Evolutionary conservation across 2,888 invertebrate genomes (phyloP).

Genomic region (Eristalis intricaria): DNA sequence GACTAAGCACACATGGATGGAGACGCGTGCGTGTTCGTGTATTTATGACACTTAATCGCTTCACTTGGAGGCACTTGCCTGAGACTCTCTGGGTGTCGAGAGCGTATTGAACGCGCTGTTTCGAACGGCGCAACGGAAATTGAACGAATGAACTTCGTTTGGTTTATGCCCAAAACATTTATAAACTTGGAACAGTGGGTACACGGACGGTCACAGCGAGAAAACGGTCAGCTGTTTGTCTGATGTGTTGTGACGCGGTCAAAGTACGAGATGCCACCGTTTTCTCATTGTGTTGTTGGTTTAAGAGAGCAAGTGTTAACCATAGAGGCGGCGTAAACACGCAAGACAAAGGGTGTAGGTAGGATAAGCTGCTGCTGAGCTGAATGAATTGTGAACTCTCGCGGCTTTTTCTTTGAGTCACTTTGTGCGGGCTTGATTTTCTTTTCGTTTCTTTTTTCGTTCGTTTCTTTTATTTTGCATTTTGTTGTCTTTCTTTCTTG

Average conservation of each 20-base stretch:
- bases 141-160: slow-evolving; percentile 63
- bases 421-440: slow-evolving; percentile 14
- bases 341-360: slow-evolving; percentile 23
- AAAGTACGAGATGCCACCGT: slow-evolving; percentile 30
- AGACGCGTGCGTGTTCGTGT: background rate
- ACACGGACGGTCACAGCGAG: slow-evolving; percentile 14
- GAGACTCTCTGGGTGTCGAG: slow-evolving; percentile 3
- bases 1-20: background rate
- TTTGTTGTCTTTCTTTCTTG: slow-evolving; percentile 28
- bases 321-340: slow-evolving; percentile 10
- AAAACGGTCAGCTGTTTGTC: slow-evolving; percentile 55
- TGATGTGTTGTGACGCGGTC: slow-evolving; percentile 15
- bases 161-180: slow-evolving; percentile 58
- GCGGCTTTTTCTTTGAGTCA: slow-evolving; percentile 36
- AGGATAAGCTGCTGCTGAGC: background rate
- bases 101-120: slow-evolving; percentile 48
- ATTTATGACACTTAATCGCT: slow-evolving; percentile 29
- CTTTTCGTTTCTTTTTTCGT: slow-evolving; percentile 5
- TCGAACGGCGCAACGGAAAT: slow-evolving; percentile 60
- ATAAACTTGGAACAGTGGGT: slow-evolving; percentile 56
- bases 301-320: background rate
- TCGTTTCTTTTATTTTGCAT: slow-evolving; percentile 31
- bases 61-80: background rate
- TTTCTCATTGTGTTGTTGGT: slow-evolving; percentile 7
- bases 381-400: slow-evolving; percentile 19